A percentile compares a stretch with the other conserved stretches of the same genome.
These are phyloP conservation scores for Sebastes variabilis DNA, from an alignment of 2,797 vertebrate species.

Conservation along the genomic window DNA sequence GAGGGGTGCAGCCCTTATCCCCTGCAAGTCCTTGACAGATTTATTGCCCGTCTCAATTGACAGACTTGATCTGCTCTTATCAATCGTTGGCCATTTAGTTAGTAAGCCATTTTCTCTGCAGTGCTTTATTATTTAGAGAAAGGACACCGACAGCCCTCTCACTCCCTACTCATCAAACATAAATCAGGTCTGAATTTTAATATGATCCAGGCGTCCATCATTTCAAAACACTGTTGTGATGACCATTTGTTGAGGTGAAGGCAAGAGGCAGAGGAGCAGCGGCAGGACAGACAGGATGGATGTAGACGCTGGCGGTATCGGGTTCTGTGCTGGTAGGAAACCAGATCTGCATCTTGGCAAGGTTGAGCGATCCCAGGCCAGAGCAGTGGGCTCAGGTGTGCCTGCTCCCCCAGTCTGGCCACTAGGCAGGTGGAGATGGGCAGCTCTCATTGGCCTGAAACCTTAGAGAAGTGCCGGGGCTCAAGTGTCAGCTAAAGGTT, in stretches of 20 bases:
- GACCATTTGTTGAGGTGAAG: conserved; percentile 38
- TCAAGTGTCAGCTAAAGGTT: conserved; percentile 80
- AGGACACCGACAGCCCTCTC: background rate
- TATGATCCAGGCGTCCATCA: conserved; percentile 11
- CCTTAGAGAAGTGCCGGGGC: conserved; percentile 63
- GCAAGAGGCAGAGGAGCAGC: conserved; percentile 47
- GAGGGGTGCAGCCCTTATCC: too few relatives aligned
- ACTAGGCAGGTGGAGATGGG: conserved; percentile 58
- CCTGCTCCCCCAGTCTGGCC: conserved; percentile 57
- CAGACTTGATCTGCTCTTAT: background rate
- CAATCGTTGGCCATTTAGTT: background rate
- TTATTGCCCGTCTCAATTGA: background rate
- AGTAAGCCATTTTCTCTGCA: background rate
- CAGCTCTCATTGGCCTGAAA: conserved; percentile 77
- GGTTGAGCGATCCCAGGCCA: conserved; percentile 64
- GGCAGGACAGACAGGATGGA: conserved; percentile 48
- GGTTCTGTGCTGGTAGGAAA: conserved; percentile 72
- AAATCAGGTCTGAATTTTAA: conserved; percentile 19
- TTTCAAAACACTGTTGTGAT: conserved; percentile 24
- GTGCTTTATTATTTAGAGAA: conserved; percentile 17
- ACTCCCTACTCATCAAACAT: conserved; percentile 15
- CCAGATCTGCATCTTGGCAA: conserved; percentile 69
- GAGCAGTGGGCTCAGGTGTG: conserved; percentile 76
- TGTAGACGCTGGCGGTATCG: conserved; percentile 59
- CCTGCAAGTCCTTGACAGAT: background rate